These are phyloP conservation scores for Palythoa caribaeorum DNA, from an alignment of 92 coral and sea anemone species.

Conservation along the genomic window DNA sequence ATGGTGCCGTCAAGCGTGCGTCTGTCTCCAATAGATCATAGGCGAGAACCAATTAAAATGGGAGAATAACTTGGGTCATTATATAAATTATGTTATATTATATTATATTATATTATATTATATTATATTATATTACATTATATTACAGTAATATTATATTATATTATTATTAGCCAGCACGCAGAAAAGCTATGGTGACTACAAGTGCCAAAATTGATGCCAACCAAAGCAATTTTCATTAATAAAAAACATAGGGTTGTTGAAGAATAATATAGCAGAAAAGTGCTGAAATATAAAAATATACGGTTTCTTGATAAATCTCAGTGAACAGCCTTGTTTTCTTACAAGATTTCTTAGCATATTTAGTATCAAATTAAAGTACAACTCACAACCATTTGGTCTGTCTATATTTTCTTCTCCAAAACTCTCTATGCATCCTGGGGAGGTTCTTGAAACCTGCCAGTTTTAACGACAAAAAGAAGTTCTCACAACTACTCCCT, in stretches of 20 bases:
- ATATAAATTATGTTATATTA: too few relatives aligned
- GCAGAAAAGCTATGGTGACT: background rate
- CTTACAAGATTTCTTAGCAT: constrained; percentile 5
- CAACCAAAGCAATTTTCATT: constrained; percentile 10
- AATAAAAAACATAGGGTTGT: constrained; percentile 11
- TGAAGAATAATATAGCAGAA: constrained; percentile 9
- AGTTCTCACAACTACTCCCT: background rate
- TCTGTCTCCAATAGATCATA: too few relatives aligned
- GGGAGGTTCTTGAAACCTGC: constrained; percentile 6
- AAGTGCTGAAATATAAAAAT: background rate
- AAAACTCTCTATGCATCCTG: constrained; percentile 8
- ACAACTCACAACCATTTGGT: background rate
- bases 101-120: too few relatives aligned
- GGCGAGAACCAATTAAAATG: too few relatives aligned
- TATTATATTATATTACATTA: background rate
- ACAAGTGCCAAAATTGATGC: constrained; percentile 5
- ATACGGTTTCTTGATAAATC: constrained; percentile 6
- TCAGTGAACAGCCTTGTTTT: constrained; percentile 8
- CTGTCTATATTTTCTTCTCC: constrained; percentile 4
- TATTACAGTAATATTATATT: background rate
- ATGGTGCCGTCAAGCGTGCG: too few relatives aligned
- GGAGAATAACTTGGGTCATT: too few relatives aligned
- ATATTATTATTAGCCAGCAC: background rate
- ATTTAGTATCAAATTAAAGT: constrained; percentile 1
- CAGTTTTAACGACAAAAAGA: constrained; percentile 8